Evolutionary conservation across 2,113 vertebrate genomes (phyloP), one percentile per base, ranked within the genome.

Genomic region (Oncorhynchus nerka): DNA sequence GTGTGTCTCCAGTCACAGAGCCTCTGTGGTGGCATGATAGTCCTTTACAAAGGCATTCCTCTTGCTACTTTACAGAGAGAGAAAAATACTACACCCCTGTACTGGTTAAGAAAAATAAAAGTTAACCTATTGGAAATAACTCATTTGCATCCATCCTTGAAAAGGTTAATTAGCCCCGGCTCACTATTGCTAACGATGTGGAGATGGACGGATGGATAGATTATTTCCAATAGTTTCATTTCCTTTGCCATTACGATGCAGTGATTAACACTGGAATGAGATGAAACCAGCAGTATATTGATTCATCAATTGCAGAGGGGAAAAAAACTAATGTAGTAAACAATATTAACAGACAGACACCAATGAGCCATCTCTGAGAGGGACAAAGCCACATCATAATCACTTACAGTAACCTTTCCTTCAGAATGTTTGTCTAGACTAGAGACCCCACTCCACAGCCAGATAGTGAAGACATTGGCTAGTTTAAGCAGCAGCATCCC

Each of bases 161-260:
- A 89, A 91, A 89, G 87, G 89, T 91, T 89, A 90, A 88, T 88
- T 70, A 84, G 78, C 70, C 75, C 20, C 16, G 51, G 57, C 83
- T 88, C 61, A 65, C 69, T 59, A 74, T 82, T 80, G 71, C 61
- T 83, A 84, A 83, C n/a, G 24, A 85, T 81, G 74, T 49, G 68
- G 12, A 19, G 72, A 76, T 59, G 62, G 49, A 28, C 68, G 74
- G 66, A 49, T 30, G 51, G 24, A 64, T 34, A 2, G 39, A 45
- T 45, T 11, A 45, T 45, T 45, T 45, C 9, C 2, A 11, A 45
- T 45, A 45, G 39, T 45, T 1, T 20, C 28, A n/a, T 20, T 70
- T 74, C 70, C 76, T 75, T 85, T 74, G 51, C 9, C 62, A 72
- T n/a, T 8, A 24, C 22, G 22, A 48, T 26, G 9, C 6, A 59